phyloP scores from a whole-genome alignment of 2,888 invertebrate species.

The Clistopyga incitator region DNA sequence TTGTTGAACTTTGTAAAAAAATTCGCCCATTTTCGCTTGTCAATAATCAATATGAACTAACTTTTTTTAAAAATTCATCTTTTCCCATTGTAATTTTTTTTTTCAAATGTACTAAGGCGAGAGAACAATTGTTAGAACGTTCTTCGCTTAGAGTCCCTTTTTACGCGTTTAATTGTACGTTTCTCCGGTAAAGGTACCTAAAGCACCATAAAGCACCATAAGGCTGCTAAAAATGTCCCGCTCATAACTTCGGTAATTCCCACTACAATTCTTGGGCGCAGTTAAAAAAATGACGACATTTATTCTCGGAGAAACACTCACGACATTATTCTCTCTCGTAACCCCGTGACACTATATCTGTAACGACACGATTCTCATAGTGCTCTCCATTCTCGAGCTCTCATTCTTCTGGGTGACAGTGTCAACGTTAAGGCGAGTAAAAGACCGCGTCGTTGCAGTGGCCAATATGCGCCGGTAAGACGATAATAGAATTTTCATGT shows the following conservation, averaged over 20 bases:
- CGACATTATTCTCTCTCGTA: constrained; percentile 21
- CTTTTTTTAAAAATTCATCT: too few relatives aligned
- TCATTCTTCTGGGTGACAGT: constrained; percentile 33
- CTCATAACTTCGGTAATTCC: not conserved
- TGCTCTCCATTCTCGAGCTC: constrained; percentile 3
- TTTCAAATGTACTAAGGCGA: too few relatives aligned
- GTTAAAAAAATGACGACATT: constrained; percentile 7
- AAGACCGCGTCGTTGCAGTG: constrained; percentile 33
- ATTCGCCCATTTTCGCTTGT: too few relatives aligned
- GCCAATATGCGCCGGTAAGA: constrained; percentile 71
- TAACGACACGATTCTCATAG: constrained; percentile 18
- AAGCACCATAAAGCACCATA: too few relatives aligned
- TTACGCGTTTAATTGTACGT: too few relatives aligned
- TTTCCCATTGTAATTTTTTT: too few relatives aligned
- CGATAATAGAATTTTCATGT: constrained; percentile 81
- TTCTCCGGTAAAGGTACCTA: too few relatives aligned
- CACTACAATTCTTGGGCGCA: not conserved
- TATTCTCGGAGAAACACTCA: constrained; percentile 33
- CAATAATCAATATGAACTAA: too few relatives aligned
- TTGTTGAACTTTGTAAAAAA: too few relatives aligned
- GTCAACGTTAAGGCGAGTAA: constrained; percentile 36
- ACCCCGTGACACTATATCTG: constrained; percentile 5
- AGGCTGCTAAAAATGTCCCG: too few relatives aligned
- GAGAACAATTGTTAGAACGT: too few relatives aligned
- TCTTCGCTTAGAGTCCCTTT: too few relatives aligned